Evolutionary conservation across 2,797 vertebrate genomes (phyloP).

Genomic region (Margarornis squamiger): DNA sequence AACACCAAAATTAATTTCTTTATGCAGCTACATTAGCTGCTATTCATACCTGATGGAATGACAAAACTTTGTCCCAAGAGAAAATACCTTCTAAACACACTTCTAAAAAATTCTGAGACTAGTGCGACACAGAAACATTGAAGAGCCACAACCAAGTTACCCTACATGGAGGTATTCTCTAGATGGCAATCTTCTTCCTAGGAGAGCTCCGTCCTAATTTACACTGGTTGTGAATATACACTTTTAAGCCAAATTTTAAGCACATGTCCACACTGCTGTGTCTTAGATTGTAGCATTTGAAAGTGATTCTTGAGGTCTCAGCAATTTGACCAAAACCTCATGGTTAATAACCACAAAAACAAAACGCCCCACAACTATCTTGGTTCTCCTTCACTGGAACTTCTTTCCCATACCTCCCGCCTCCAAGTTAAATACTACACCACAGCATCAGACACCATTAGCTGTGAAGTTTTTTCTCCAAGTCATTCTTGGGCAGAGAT

Average conservation of each 20-base stretch:
- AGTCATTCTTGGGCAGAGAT: neutral
- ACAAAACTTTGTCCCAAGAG: neutral
- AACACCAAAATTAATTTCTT: neutral
- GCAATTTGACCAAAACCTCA: neutral
- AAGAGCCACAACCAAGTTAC: neutral
- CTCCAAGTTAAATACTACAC: neutral
- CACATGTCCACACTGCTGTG: neutral
- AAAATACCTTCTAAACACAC: neutral
- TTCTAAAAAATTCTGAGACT: neutral
- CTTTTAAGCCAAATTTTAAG: neutral
- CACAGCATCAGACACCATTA: neutral
- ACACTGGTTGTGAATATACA: neutral
- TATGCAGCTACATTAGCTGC: neutral
- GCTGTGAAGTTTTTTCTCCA: neutral
- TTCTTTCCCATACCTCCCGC: neutral
- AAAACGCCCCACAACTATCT: neutral
- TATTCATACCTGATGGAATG: neutral
- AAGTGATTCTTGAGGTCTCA: neutral
- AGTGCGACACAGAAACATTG: neutral
- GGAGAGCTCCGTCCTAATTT: neutral
- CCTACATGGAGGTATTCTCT: neutral
- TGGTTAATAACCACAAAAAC: neutral
- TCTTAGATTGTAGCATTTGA: neutral
- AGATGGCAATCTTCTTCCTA: neutral
- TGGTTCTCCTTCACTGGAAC: neutral